A percentile compares a stretch with the other conserved stretches of the same genome.
Conservation (phyloP, 2,797 vertebrate species). For the Anguilla pacifica region DNA sequence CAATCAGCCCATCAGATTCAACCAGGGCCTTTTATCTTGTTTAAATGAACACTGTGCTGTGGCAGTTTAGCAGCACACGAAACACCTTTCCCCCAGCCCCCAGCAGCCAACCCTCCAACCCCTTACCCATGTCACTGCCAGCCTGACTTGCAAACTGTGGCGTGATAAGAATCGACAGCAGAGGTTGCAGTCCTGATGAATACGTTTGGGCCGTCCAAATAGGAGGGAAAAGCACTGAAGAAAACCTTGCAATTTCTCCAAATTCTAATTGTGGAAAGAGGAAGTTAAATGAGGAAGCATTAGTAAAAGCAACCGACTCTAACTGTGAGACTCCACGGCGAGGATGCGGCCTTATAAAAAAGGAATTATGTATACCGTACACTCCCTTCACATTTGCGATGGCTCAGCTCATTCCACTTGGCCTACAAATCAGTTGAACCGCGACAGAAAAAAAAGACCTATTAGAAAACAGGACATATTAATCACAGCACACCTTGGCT, state of each 20-base stretch:
- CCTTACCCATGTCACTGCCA: too few relatives aligned
- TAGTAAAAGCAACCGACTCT: neutral
- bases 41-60: too few relatives aligned
- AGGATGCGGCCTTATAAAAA: neutral
- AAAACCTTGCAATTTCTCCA: neutral
- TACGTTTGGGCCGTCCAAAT: neutral
- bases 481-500: neutral
- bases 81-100: too few relatives aligned
- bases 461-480: neutral
- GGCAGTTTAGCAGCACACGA: too few relatives aligned
- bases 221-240: neutral
- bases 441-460: neutral
- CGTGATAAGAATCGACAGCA: neutral
- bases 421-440: neutral
- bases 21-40: neutral
- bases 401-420: neutral
- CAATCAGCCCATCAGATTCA: neutral
- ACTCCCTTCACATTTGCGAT: neutral
- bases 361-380: neutral
- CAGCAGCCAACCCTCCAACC: too few relatives aligned
- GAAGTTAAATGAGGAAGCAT: neutral
- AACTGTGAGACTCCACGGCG: neutral
- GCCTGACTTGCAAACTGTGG: neutral
- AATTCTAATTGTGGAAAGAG: neutral
- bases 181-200: neutral